Base-by-base conservation (phyloP, 2,888 invertebrate genomes). In the Pharmacophagus antenor region DNA sequence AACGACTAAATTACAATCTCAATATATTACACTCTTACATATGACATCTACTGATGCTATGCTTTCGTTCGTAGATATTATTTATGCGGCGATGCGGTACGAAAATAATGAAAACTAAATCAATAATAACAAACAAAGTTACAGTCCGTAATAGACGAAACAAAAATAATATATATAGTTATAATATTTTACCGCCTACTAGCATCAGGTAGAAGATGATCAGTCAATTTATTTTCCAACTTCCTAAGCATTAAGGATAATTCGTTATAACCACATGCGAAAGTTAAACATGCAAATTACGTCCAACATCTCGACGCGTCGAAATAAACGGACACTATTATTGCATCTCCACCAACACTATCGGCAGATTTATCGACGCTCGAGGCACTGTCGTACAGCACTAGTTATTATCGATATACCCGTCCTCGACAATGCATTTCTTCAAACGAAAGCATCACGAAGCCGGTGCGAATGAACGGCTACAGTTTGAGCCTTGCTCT, bases 401-500 rank as follows among this genome's bases (percentile, higher is more conserved):
- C 55, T 49, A 48, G 66, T 65, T 69, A 71, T 70, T 71, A 70
- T 69, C 68, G 67, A 70, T 70, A 72, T 69, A 12, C 42, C 53
- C 25, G 23, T 20, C 12, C 48, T 53, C 41, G 41, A 69, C 67
- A 70, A 72, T 73, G 69, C 71, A 69, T 70, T 73, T 72, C 72
- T 74, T 68, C 69, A 71, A 74, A 77, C 73, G 73, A 73, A 69
- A 67, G 69, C 72, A 67, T 77, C 78, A 77, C 76, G 78, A 77
- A 63, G 66, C 66, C 53, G 76, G 80, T 79, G 82, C 79, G 82
- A 84, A 84, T 82, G 79, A 82, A 79, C 79, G 79, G 71, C 80
- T 73, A 84, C 81, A 84, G 75, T 80, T 79, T 80, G 81, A 74
- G 80, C 78, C 80, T 82, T 83, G 84, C 82, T 80, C 83, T 84